These are phyloP conservation scores for Nymphalis io DNA, from an alignment of 1,140 invertebrate genomes.

Conservation along the genomic window DNA sequence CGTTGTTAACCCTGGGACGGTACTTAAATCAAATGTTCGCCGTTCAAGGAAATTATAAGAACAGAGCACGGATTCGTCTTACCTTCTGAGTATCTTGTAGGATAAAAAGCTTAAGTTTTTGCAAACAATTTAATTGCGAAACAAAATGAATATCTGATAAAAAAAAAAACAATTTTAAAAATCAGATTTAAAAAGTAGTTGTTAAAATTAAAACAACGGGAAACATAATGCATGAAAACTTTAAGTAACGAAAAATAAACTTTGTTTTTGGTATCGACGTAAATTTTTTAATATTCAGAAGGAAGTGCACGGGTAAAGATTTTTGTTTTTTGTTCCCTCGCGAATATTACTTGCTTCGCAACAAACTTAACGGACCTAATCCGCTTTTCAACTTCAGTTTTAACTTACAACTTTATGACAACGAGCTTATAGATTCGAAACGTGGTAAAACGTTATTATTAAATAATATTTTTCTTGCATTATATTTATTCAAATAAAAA, in stretches of 20 bases:
- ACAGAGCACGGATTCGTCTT: conserved; percentile 54
- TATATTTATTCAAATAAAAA: background rate
- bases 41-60: conserved; percentile 77
- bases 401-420: conserved; percentile 75
- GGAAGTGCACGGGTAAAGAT: conserved; percentile 6
- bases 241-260: conserved; percentile 2
- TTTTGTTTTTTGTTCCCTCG: conserved; percentile 28
- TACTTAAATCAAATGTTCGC: conserved; percentile 77
- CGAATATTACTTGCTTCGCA: conserved; percentile 59
- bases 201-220: background rate
- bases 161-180: background rate
- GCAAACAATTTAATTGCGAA: conserved; percentile 45
- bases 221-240: background rate
- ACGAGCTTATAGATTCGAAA: conserved; percentile 62
- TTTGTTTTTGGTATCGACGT: background rate
- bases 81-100: conserved; percentile 46
- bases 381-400: conserved; percentile 73
- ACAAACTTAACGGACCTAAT: conserved; percentile 75
- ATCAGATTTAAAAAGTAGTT: background rate
- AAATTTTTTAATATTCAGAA: conserved; percentile 1
- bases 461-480: background rate
- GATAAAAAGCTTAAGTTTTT: conserved; percentile 55
- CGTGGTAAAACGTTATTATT: conserved; percentile 15
- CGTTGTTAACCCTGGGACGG: conserved; percentile 69
- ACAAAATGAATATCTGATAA: background rate